phyloP scores from a whole-genome alignment of 2,888 invertebrate genomes.

The Andrena chrysosceles region DNA sequence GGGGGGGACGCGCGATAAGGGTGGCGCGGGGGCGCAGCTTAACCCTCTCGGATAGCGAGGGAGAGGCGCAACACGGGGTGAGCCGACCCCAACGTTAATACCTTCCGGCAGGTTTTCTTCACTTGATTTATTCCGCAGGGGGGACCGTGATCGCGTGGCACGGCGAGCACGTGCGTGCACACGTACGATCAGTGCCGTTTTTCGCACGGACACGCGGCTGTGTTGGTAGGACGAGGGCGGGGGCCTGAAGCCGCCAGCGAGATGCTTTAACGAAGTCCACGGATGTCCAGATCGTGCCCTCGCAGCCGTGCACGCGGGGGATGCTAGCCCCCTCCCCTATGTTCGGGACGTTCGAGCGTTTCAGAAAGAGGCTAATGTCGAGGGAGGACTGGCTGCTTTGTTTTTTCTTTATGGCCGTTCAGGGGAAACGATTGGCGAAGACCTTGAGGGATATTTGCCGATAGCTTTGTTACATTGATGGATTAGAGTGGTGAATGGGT shows the following conservation, averaged over 20 bases:
- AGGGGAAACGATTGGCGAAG: no score
- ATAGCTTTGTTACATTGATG: no score
- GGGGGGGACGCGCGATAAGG: conserved; percentile 76
- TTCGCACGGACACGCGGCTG: conserved; percentile 58
- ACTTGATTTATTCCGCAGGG: conserved; percentile 78
- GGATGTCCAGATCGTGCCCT: conserved; percentile 48
- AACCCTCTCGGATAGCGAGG: conserved; percentile 73
- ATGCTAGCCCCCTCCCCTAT: no score
- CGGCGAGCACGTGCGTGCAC: conserved; percentile 58
- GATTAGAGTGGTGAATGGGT: no score
- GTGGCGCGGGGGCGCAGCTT: conserved; percentile 62
- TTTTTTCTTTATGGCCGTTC: no score
- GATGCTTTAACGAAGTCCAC: conserved; percentile 57
- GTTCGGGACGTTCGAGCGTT: not conserved
- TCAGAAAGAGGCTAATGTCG: not conserved
- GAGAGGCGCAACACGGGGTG: conserved; percentile 61
- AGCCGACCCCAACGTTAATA: conserved; percentile 75
- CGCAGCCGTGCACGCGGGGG: not conserved
- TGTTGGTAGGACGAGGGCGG: conserved; percentile 25
- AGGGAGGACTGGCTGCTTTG: not conserved
- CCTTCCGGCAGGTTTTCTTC: conserved; percentile 80
- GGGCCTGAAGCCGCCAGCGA: conserved; percentile 26
- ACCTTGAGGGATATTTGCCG: no score
- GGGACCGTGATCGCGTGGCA: conserved; percentile 45
- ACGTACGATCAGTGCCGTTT: conserved; percentile 49